Conservation (phyloP, 2,113 vertebrate species). For the Istiophorus platypterus region DNA sequence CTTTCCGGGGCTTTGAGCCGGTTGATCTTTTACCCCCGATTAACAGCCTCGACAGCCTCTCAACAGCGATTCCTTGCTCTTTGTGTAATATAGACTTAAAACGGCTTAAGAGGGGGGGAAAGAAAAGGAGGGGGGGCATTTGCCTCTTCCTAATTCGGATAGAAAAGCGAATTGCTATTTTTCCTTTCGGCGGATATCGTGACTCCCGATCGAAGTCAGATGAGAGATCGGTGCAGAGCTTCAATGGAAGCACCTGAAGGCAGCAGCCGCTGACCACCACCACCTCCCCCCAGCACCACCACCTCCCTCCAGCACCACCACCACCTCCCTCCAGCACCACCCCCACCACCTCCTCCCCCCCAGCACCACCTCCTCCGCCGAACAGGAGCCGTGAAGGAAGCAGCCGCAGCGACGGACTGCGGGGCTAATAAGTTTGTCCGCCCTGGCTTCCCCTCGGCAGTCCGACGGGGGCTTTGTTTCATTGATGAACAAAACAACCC, state of each 20-base stretch:
- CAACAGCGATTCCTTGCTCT: not conserved
- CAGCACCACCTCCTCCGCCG: not conserved
- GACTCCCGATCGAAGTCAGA: not conserved
- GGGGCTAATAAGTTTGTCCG: constrained; percentile 80
- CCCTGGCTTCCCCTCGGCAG: constrained; percentile 66
- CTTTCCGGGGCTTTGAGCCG: not conserved
- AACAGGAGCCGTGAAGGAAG: constrained; percentile 58
- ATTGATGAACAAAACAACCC: constrained; percentile 42
- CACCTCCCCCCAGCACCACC: not conserved
- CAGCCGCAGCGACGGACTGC: constrained; percentile 31
- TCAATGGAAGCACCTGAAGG: constrained; percentile 58
- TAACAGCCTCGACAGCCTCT: not conserved
- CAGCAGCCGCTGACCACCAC: constrained; percentile 52
- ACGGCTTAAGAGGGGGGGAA: too few relatives aligned
- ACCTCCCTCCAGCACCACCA: constrained; percentile 28
- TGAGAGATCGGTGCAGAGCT: not conserved
- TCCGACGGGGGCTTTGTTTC: constrained; percentile 67
- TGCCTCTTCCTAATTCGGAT: not conserved
- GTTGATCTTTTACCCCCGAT: not conserved
- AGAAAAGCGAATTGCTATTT: not conserved
- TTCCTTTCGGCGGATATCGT: not conserved
- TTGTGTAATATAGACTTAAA: not conserved
- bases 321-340: not conserved
- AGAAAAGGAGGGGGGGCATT: too few relatives aligned
- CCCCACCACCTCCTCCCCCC: constrained; percentile 37